Base-by-base conservation (phyloP, 2,797 vertebrate species). In the Sebastes minor region DNA sequence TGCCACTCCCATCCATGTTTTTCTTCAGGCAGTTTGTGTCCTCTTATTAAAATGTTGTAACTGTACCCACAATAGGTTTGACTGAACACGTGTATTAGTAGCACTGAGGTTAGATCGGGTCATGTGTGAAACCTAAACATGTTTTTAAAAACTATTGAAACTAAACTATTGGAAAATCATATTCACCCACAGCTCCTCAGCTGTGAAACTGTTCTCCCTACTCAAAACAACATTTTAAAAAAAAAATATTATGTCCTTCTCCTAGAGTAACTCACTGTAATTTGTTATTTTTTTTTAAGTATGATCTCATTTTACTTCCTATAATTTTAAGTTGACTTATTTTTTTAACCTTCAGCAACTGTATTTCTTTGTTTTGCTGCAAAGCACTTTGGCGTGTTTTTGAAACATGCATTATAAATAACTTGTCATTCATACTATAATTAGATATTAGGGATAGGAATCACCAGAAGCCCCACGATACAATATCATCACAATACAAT, bases 1-100 rank as follows among this genome's bases (percentile, higher is more conserved):
- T 64, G 87, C 72, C 86, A 81, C 89, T 87, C 91, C 88, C 89
- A 63, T 73, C 52, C 68, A 35, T 56, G 46, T 78, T 89, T 78
- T 53, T 63, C 92, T 87, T 64, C 81, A 81, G 93, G 92, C 90
- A 59, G 20, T 88, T 83, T 83, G 62, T 84, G 88, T 91, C 61
- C 88, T 86, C 79, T 83, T 68, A 79, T 76, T 86, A 69, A 89
- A 80, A 73, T 60, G 25, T 55, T 74, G 78, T 78, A 80, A 82
- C 82, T 84, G 64, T 86, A 84, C 79, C 82, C 76, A 71, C 23
- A 18, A 30, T 2, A 27, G 74, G 69, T 91, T 61, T 89, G 88
- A 89, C 86, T 83, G 79, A 90, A 89, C 91, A 84, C 0, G 90
- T 83, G 90, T 83, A 9, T 30, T 33, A 76, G 30, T 61, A 28